Base-by-base conservation (phyloP, 2,888 invertebrate species). In the Pyrocoelia pectoralis region DNA sequence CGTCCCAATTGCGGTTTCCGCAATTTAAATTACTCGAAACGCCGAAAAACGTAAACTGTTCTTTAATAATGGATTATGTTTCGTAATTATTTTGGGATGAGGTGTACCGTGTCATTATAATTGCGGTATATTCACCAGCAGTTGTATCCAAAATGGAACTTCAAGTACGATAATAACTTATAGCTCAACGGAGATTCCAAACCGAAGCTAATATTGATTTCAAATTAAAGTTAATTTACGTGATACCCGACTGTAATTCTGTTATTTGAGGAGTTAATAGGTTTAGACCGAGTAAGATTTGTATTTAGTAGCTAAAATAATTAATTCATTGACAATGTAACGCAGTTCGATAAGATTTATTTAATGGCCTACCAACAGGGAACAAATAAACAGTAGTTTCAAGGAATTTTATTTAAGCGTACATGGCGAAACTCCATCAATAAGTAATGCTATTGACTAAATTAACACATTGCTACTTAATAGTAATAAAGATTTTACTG, bases 191-290 rank as follows among this genome's bases (percentile, higher is more conserved):
- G 50, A 17, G 28, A 41, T 53, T 46, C 53, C 52, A 53, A 52
- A 53, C 53, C 52, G 33, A 53, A 51, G 33, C 50, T 51, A 52
- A 56, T 56, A 61, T 61, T 56, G 61, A 61, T 61, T 61, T 61
- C 52, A 61, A 61, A 61, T 61, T 56, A 52, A 52, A 56, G 61
- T 56, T 61, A 61, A 56, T 48, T 55, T 52, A 24, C 48, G 14
- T 51, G 41, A 41, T 58, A 49, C 49, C 56, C 61, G 38, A 53
- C 8, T 53, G 56, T 52, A 56, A 48, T 51, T 18, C 18, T 17
- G 56, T 53, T 56, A 56, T 56, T 52, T 56, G 51, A 61, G 56
- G 52, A 56, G 41, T 61, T 56, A 61, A 56, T 38, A 50, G 56
- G 52, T 56, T 56, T 48, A 43, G 46, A 17, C 4, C 17, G 6